These are phyloP conservation scores for Oncopodura yosiiana DNA, from an alignment of 1,140 invertebrate species.

Conservation along the genomic window DNA sequence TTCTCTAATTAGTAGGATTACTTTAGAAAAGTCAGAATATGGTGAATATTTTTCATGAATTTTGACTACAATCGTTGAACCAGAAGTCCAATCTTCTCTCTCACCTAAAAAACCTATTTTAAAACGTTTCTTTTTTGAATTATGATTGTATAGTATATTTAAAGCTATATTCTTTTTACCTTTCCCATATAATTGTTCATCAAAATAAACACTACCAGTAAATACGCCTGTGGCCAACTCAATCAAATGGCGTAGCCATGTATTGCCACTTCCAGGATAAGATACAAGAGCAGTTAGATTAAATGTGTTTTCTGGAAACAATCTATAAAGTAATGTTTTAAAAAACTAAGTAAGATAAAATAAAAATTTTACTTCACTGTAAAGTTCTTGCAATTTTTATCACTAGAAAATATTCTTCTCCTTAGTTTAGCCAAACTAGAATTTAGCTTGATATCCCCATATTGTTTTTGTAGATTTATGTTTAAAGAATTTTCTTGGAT, in stretches of 20 bases:
- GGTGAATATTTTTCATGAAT: constrained; percentile 34
- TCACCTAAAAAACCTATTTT: constrained; percentile 38
- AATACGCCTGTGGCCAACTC: constrained; percentile 38
- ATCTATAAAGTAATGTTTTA: constrained; percentile 1
- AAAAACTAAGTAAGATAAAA: background rate
- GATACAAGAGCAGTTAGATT: constrained; percentile 36
- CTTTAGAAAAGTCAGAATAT: constrained; percentile 32
- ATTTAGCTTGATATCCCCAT: no score
- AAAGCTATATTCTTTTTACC: constrained; percentile 27
- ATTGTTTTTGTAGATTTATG: no score
- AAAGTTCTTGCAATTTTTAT: no score
- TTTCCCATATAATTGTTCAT: constrained; percentile 31
- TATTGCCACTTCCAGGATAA: constrained; percentile 40
- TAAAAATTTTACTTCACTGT: background rate
- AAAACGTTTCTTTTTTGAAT: background rate
- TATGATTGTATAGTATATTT: background rate
- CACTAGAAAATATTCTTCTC: no score
- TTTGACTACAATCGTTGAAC: constrained; percentile 40
- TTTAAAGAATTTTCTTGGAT: no score
- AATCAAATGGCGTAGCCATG: constrained; percentile 39
- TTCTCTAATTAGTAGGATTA: constrained; percentile 39
- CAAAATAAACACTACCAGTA: constrained; percentile 39
- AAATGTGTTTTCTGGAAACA: constrained; percentile 18
- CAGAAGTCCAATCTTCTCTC: constrained; percentile 32
- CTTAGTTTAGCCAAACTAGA: no score